These are phyloP conservation scores for Nannospalax galili DNA, from an alignment of 2,113 vertebrate species.

Conservation along the genomic window DNA sequence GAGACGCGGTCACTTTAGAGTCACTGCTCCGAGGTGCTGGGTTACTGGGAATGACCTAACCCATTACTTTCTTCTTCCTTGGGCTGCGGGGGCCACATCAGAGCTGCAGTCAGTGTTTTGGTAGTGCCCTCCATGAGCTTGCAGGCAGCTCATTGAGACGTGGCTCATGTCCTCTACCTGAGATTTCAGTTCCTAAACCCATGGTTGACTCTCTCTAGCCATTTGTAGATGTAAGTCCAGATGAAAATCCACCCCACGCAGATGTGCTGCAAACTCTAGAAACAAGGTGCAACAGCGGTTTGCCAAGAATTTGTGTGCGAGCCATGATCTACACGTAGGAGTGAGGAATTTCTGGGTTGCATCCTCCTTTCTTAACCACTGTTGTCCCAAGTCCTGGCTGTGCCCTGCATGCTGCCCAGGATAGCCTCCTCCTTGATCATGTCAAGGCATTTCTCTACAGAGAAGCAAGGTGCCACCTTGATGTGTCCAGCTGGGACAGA, in stretches of 20 bases:
- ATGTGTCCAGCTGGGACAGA: accelerated
- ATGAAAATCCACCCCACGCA: accelerated
- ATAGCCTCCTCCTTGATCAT: background rate
- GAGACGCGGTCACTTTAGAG: constrained; percentile 79
- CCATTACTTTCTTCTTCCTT: constrained; percentile 63
- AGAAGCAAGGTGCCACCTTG: no score
- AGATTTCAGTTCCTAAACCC: background rate
- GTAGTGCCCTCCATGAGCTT: background rate
- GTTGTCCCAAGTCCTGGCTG: accelerated
- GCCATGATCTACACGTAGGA: accelerated
- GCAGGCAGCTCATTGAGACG: background rate
- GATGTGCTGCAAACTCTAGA: background rate
- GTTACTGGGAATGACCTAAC: constrained; percentile 87
- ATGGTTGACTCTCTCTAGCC: accelerated
- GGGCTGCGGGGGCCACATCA: constrained; percentile 72
- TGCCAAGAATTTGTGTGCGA: accelerated
- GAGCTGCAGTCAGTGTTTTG: constrained; percentile 3
- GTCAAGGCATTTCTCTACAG: background rate
- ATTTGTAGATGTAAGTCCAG: background rate
- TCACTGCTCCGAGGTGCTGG: constrained; percentile 82
- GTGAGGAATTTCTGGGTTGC: accelerated
- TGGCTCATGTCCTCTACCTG: accelerated
- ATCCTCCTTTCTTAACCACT: accelerated
- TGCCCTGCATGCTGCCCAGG: background rate
- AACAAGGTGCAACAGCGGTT: background rate